These are phyloP conservation scores for Colius striatus DNA, from an alignment of 2,113 vertebrate genomes.

Conservation along the genomic window DNA sequence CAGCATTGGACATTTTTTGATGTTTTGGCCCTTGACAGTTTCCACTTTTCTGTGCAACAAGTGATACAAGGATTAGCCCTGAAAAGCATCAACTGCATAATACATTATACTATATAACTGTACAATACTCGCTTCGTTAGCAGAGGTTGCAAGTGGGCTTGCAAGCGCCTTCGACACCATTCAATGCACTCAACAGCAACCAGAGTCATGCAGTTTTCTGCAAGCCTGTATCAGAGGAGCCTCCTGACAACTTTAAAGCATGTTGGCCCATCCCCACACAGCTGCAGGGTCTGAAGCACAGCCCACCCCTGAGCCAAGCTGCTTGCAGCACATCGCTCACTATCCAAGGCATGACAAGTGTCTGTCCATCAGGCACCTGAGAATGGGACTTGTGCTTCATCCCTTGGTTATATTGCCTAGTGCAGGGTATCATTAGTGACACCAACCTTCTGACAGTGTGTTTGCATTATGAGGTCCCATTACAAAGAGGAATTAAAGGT, in stretches of 20 bases:
- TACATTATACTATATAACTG: too few species aligned
- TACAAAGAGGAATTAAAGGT: not conserved
- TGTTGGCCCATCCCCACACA: not conserved
- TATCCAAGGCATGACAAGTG: fast-evolving
- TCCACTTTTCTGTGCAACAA: not conserved
- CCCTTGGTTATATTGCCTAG: not conserved
- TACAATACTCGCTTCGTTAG: too few species aligned
- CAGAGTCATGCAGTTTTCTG: not conserved
- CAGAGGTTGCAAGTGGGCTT: not conserved
- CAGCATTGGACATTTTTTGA: not conserved
- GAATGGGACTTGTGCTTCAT: not conserved
- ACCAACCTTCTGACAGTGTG: not conserved
- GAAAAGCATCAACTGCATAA: not conserved
- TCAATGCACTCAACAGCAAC: not conserved
- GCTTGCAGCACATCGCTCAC: fast-evolving
- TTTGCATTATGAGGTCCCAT: not conserved
- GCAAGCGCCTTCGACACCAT: not conserved
- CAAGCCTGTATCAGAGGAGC: not conserved
- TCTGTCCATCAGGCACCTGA: not conserved
- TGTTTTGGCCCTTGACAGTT: not conserved
- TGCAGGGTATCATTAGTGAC: not conserved
- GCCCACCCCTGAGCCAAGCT: not conserved
- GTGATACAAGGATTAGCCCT: not conserved
- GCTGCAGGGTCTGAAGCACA: fast-evolving
- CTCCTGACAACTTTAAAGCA: not conserved